Evolutionary conservation across 2,797 vertebrate genomes (phyloP), one percentile per base, ranked within the genome.

Genomic region (Sebastes variabilis): DNA sequence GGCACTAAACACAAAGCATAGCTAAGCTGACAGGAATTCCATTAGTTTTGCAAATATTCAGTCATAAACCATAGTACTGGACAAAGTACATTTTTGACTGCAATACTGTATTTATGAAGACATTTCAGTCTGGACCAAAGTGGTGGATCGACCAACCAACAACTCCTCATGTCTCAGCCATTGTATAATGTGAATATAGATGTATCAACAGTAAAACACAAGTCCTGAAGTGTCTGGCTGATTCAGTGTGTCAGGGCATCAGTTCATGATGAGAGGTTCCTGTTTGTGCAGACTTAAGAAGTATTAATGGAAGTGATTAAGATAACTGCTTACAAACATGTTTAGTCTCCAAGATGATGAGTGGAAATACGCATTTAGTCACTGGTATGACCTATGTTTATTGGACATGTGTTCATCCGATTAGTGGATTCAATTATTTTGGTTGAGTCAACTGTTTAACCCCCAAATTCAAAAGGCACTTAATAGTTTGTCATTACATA

Each of bases 341-440:
- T 88, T 88, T 88, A 82, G 78, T 83, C 82, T 83, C 46, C 22
- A n/a, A n/a, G 32, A 27, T 20, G n/a, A 12, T 59, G 25, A 49
- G 30, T 54, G 9, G 10, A 55, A 59, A 22, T 32, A 32, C 1
- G 4, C 8, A 77, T 24, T 5, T 27, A 25, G 72, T 72, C 29
- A 66, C 7, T n/a, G 6, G 38, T n/a, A 18, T 58, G 14, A 38
- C 49, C 18, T 5, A 1, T 42, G 65, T 82, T 64, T 20, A 55
- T 34, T 62, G 42, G 6, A 25, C 3, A 25, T 56, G 10, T 72
- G 27, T 65, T 62, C 58, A 64, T 14, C 27, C 20, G 60, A 52
- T 24, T 7, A 13, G 13, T 27, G n/a, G 38, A 67, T 20, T 75
- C 5, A 5, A 6, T 25, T 5, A 10, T 58, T 72, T 36, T 9